Conservation (phyloP, 2,888 invertebrate species). For the Amphipoea oculea region DNA sequence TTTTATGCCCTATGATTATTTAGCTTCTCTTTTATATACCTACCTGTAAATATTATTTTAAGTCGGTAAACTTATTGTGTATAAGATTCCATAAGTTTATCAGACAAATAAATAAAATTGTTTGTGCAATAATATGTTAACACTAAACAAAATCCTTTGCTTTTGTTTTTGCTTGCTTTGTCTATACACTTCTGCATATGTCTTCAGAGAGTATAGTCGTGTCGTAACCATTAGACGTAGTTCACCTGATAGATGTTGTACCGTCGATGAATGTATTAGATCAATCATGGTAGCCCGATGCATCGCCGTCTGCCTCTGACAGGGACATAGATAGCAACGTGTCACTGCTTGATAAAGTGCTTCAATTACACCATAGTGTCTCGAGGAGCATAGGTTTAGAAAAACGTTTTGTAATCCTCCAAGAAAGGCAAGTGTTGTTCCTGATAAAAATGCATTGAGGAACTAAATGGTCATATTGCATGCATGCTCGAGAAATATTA, state of each 20-base stretch:
- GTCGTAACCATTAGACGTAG: conserved; percentile 2
- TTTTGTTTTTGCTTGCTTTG: background rate
- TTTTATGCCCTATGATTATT: background rate
- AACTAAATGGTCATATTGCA: background rate
- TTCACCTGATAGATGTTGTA: conserved; percentile 29
- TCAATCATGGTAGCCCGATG: conserved; percentile 57
- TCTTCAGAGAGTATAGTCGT: background rate
- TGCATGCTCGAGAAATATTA: background rate
- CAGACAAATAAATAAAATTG: background rate
- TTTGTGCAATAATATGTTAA: background rate
- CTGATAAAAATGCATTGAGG: background rate
- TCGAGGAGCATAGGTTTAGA: background rate
- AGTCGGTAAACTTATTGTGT: background rate
- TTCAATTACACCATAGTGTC: conserved; percentile 47
- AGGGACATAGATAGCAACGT: conserved; percentile 51
- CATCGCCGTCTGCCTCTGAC: conserved; percentile 48
- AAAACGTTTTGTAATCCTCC: background rate
- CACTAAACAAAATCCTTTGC: background rate
- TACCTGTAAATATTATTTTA: background rate
- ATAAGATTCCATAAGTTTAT: background rate
- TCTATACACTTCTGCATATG: background rate
- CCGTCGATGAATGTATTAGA: conserved; percentile 52
- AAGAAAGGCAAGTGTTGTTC: background rate
- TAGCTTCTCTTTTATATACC: background rate
- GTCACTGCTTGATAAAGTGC: conserved; percentile 55